A percentile compares a stretch with the other conserved stretches of the same genome.
Conservation (phyloP, 2,113 vertebrate genomes). For the Alethe diademata region DNA sequence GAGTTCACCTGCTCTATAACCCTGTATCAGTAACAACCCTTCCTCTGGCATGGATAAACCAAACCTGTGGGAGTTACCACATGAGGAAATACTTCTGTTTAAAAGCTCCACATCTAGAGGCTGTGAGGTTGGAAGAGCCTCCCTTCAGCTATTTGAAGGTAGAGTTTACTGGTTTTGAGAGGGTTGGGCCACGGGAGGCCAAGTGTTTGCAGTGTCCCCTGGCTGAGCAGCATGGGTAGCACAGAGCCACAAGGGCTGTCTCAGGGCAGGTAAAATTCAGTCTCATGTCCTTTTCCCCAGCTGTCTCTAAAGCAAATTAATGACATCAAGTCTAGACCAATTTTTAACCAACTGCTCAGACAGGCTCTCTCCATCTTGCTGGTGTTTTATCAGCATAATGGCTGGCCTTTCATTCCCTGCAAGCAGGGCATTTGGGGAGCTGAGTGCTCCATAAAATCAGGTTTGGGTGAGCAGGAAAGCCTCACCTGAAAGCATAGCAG, state of each 20-base stretch:
- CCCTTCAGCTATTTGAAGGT: neutral
- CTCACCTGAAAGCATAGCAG: neutral
- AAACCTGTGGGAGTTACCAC: neutral
- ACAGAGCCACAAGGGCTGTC: neutral
- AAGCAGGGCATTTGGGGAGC: neutral
- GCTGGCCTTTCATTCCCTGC: neutral
- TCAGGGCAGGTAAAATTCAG: neutral
- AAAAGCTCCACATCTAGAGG: neutral
- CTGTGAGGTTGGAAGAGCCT: neutral
- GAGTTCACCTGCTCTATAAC: neutral
- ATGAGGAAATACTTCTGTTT: neutral
- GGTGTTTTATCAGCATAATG: neutral
- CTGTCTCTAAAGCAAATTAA: neutral
- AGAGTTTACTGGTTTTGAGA: neutral
- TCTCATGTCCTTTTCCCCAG: neutral
- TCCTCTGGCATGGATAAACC: neutral
- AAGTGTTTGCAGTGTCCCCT: neutral
- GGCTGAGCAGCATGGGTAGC: neutral
- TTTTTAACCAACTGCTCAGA: neutral
- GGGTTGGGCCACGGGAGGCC: neutral
- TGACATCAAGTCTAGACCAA: constrained; percentile 1
- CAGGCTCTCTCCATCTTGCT: neutral
- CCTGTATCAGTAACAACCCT: neutral
- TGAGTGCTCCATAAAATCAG: neutral
- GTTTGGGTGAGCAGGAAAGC: neutral